Evolutionary conservation across 2,888 invertebrate species (phyloP), one percentile per base, ranked within the genome.

Genomic region (Tenthredo scrophulariae): DNA sequence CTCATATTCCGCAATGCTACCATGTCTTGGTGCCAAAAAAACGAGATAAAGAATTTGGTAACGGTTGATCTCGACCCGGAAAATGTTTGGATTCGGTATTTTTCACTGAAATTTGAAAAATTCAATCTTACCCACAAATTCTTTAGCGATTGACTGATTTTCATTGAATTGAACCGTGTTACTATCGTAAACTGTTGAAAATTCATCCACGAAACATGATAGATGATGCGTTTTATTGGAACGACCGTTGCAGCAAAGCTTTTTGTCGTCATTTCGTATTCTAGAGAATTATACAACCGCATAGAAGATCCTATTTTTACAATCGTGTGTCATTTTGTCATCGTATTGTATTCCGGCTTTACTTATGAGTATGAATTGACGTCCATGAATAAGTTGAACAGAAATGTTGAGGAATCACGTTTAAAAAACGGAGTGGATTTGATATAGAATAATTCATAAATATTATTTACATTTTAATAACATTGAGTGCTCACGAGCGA

Each of bases 401-500:
- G 2, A n/a, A 54, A 54, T 54, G 7, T 7, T 54, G 54, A n/a
- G 18, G n/a, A 54, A 54, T 54, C 54, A 54, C 54, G 54, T 54
- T 54, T 54, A 0, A 54, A 54, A n/a, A n/a, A 54, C n/a, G 6
- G 54, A n/a, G 54, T 54, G n/a, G 7, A 54, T 54, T 54, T 54
- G 54, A n/a, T 54, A n/a, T 54, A 7, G n/a, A 54, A n/a, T 54
- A 54, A 54, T 54, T 54, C n/a, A 54, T 54, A 54, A 54, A 54
- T 54, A 62, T 62, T 62, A 62, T 62, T 62, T 26, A 62, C 13
- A 62, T 26, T 26, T 26, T 62, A 62, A 62, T 62, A 62, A 62
- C 26, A 26, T 26, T 62, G 62, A 62, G 62, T 62, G 62, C 62
- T 5, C 62, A 62, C 22, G 26, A 62, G 13, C 26, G 26, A 62